Percentiles rank a stretch among this genome's conserved stretches.
Evolutionary conservation across 2,888 invertebrate genomes (phyloP).

Genomic region (Dolichomitus sp.): DNA sequence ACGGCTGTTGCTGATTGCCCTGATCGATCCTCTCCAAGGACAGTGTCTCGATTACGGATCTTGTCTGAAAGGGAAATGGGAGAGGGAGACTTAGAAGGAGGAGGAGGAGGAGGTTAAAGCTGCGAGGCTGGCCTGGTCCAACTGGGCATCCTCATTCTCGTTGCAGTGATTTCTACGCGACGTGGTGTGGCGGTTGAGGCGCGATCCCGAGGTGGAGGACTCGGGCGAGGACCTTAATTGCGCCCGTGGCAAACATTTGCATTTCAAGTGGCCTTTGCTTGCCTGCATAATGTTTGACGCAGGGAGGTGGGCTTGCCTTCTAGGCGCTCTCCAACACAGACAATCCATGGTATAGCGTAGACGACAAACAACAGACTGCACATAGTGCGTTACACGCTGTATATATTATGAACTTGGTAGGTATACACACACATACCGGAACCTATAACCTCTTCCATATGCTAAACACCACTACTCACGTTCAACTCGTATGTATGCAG

Average conservation of each 20-base stretch:
- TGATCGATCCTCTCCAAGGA: conserved; percentile 18
- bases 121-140: conserved; percentile 37
- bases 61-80: not conserved
- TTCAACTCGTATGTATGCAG: conserved; percentile 25
- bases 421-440: conserved; percentile 13
- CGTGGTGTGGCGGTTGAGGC: conserved; percentile 32
- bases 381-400: conserved; percentile 1
- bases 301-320: conserved; percentile 24
- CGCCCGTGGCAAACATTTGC: conserved; percentile 79
- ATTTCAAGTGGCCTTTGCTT: conserved; percentile 77
- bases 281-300: conserved; percentile 79
- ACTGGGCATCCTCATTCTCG: conserved; percentile 7
- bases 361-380: conserved; percentile 31
- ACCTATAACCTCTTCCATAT: conserved; percentile 36
- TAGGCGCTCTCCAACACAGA: conserved; percentile 16
- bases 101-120: not conserved
- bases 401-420: conserved; percentile 15
- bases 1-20: conserved; percentile 18
- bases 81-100: not conserved
- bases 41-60: conserved; percentile 26
- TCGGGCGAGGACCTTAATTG: conserved; percentile 76
- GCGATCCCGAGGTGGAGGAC: conserved; percentile 27
- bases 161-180: conserved; percentile 46
- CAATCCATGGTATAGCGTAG: conserved; percentile 6
- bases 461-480: conserved; percentile 21